phyloP scores from a whole-genome alignment of 2,797 vertebrate genomes.

The Mus minutoides region DNA sequence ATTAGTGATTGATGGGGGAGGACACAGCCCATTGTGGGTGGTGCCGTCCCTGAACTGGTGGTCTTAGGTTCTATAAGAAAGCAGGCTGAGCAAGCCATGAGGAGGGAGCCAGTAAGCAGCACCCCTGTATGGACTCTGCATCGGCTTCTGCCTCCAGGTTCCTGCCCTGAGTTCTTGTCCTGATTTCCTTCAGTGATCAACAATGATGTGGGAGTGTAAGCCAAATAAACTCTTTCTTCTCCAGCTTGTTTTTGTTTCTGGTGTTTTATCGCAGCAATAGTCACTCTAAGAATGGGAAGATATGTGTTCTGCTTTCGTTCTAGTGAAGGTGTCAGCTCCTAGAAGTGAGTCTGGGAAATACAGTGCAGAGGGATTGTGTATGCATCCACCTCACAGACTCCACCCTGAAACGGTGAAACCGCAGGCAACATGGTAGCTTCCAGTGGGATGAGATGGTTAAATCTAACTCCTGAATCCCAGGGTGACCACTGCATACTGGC shows the following conservation, averaged over 20 bases:
- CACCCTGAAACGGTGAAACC: background rate
- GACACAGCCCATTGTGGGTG: background rate
- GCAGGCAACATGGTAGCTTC: background rate
- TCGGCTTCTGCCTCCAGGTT: background rate
- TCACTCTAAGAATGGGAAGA: background rate
- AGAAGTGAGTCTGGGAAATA: background rate
- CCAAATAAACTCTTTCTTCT: background rate
- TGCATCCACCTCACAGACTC: rapidly evolving
- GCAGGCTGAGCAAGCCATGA: background rate
- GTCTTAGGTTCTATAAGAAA: background rate
- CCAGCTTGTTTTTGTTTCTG: background rate
- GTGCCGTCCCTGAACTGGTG: background rate
- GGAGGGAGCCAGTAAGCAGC: background rate
- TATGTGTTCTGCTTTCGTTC: background rate
- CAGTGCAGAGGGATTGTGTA: background rate
- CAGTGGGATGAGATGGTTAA: background rate
- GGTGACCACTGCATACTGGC: background rate
- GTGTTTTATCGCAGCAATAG: background rate
- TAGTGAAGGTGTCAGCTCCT: background rate
- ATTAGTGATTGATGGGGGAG: background rate
- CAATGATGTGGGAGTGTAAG: background rate
- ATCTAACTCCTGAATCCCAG: too few species aligned
- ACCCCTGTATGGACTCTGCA: background rate
- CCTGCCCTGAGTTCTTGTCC: background rate
- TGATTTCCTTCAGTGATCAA: background rate